Base-by-base conservation (phyloP, 2,888 invertebrate species). In the Agonopterix alstromeriana region DNA sequence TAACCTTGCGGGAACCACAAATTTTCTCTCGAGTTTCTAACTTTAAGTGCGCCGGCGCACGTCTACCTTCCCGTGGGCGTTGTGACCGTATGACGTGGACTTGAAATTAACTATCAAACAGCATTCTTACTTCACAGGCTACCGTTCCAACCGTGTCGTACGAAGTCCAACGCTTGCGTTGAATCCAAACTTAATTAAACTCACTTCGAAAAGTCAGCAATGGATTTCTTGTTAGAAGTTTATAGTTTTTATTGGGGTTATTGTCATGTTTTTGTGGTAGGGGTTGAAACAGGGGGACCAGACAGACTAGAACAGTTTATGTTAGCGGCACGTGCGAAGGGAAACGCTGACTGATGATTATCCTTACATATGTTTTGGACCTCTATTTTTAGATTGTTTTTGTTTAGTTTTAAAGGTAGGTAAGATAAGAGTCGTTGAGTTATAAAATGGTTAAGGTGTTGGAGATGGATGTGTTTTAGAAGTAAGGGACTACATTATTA, bases 11-110 rank as follows among this genome's bases (percentile, higher is more conserved):
- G 61, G 52, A 74, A 61, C 75, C 65, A 56, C 53, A 57, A 44
- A 63, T 61, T 72, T 77, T 78, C 76, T 74, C 72, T 71, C 67
- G 61, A 60, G 58, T 56, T 58, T 48, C 52, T 54, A 58, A 62
- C 57, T 55, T 62, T 55, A 10, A 51, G 56, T 67, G 65, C 77
- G 72, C 74, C 50, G 57, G 73, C 83, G 82, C 87, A 82, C 86
- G 85, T 79, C 86, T 70, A 67, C 60, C 68, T 67, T 58, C 50
- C 68, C 77, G 86, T 86, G 75, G 86, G 86, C 83, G 86, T 73
- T 70, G 64, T 66, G 73, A 82, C 80, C 67, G 71, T 83, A 74
- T 86, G 85, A 87, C 86, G 86, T 78, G 84, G 74, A 73, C 68
- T 71, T 63, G 66, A 75, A 81, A 79, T 74, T 76, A 70, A 77